These are phyloP conservation scores for Zaprionus davidi DNA, from an alignment of 1,140 invertebrate species.

Conservation along the genomic window DNA sequence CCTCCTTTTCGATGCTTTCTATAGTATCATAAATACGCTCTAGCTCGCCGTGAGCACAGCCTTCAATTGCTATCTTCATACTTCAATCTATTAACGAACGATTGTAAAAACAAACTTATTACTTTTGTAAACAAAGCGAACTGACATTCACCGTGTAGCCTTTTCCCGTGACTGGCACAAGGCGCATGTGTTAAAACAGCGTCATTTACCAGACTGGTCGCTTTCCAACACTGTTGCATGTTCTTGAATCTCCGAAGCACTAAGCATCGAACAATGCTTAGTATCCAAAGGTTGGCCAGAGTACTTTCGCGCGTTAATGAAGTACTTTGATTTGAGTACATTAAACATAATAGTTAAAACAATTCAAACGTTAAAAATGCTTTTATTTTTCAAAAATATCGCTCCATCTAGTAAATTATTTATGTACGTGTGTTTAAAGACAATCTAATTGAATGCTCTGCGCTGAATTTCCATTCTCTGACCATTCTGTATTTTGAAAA, in stretches of 20 bases:
- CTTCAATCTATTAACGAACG: slow-evolving; percentile 41
- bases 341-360: slow-evolving; percentile 10
- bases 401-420: slow-evolving; percentile 66
- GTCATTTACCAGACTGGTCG: background rate
- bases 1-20: slow-evolving; percentile 88
- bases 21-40: slow-evolving; percentile 97
- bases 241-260: background rate
- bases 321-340: background rate
- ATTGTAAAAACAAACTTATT: background rate
- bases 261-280: no score
- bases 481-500: slow-evolving; percentile 48
- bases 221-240: background rate
- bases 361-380: slow-evolving; percentile 75
- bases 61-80: slow-evolving; percentile 98
- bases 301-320: background rate
- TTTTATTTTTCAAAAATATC: slow-evolving; percentile 82
- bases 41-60: slow-evolving; percentile 98
- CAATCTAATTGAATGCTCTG: slow-evolving; percentile 73
- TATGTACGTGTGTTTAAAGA: slow-evolving; percentile 58
- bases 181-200: background rate
- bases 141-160: background rate
- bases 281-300: no score
- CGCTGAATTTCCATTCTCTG: slow-evolving; percentile 65
- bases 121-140: slow-evolving; percentile 39
- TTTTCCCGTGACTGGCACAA: slow-evolving; percentile 8